These are phyloP conservation scores for Kryptolebias marmoratus DNA, from an alignment of 2,113 vertebrate species.

Conservation along the genomic window DNA sequence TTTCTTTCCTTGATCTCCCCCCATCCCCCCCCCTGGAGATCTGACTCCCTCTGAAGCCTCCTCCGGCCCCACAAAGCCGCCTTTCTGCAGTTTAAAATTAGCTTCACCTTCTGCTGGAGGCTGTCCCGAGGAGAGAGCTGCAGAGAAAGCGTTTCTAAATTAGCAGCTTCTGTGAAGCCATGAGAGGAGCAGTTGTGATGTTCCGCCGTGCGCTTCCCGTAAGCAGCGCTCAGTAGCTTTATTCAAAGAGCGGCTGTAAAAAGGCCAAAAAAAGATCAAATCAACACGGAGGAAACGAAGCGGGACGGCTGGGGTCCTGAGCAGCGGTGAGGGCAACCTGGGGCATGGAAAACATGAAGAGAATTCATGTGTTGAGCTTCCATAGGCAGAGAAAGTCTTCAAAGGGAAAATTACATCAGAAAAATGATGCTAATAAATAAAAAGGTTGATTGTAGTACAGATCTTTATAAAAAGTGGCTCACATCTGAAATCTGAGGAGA, in stretches of 20 bases:
- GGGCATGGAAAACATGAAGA: conserved; percentile 41
- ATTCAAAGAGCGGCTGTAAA: conserved; percentile 77
- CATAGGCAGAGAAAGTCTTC: neutral
- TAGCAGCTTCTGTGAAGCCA: conserved; percentile 66
- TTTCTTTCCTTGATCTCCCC: conserved; percentile 3
- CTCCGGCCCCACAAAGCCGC: conserved; percentile 78
- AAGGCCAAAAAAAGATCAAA: conserved; percentile 77
- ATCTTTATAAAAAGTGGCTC: too few relatives aligned
- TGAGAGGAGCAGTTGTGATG: conserved; percentile 65
- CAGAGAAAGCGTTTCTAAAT: conserved; percentile 57
- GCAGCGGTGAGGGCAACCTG: conserved; percentile 40
- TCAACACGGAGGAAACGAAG: conserved; percentile 55
- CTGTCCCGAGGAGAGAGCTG: conserved; percentile 34
- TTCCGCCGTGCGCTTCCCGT: conserved; percentile 74
- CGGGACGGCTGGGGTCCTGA: conserved; percentile 30
- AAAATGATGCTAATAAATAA: neutral
- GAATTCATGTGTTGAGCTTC: neutral
- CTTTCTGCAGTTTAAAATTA: conserved; percentile 84
- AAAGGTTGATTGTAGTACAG: neutral
- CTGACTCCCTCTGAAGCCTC: conserved; percentile 45
- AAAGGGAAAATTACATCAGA: neutral
- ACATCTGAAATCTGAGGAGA: too few relatives aligned
- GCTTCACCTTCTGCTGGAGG: conserved; percentile 65
- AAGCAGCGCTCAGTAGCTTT: conserved; percentile 72
- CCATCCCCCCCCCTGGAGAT: conserved; percentile 3